Conservation (phyloP, 2,888 invertebrate genomes). For the Ophion ellenae region DNA sequence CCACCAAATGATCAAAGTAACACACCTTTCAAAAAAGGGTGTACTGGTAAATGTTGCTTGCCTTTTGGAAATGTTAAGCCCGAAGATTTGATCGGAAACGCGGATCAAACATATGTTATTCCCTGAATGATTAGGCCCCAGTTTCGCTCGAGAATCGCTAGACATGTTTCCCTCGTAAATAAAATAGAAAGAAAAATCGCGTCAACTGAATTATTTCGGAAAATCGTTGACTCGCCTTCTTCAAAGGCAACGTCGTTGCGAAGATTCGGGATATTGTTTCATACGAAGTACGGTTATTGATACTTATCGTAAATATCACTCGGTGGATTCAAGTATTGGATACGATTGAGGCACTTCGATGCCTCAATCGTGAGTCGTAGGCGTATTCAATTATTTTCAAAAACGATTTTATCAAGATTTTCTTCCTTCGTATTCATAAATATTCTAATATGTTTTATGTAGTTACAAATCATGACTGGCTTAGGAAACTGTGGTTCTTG, state of each 20-base stretch:
- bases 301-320: conserved; percentile 68
- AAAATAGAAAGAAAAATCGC: neutral
- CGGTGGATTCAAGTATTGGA: conserved; percentile 40
- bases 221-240: neutral
- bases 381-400: conserved; percentile 43
- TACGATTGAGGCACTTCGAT: conserved; percentile 14
- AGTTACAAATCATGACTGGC: conserved; percentile 76
- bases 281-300: conserved; percentile 50
- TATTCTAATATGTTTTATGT: conserved; percentile 19
- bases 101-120: neutral
- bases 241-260: conserved; percentile 10
- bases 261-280: conserved; percentile 23
- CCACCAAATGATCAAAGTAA: too few relatives aligned
- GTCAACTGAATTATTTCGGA: neutral
- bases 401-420: conserved; percentile 37
- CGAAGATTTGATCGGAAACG: too few relatives aligned
- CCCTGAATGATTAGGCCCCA: neutral
- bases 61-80: neutral
- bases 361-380: conserved; percentile 46
- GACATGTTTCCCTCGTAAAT: neutral
- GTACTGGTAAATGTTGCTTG: neutral
- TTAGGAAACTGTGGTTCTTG: conserved; percentile 82
- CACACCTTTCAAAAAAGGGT: too few relatives aligned
- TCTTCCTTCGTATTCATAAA: conserved; percentile 9
- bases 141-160: too few relatives aligned